These are phyloP conservation scores for Chaetodon trifascialis DNA, from an alignment of 2,113 vertebrate species.

Conservation along the genomic window DNA sequence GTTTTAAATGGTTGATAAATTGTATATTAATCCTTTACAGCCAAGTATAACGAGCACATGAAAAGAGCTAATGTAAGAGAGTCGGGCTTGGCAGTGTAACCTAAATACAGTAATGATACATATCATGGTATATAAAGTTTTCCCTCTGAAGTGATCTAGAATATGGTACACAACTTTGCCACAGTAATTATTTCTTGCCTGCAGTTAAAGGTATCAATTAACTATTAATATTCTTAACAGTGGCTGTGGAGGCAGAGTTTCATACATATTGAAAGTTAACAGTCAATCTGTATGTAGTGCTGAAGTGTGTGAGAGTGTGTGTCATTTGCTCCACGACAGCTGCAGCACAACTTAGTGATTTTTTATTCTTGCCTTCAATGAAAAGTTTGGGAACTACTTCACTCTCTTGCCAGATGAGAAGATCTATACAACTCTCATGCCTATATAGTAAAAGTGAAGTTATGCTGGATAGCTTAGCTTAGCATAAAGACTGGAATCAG, in stretches of 20 bases:
- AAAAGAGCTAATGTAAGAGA: neutral
- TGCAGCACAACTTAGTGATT: neutral
- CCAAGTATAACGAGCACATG: neutral
- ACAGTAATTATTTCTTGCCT: slow-evolving; percentile 24
- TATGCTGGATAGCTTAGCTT: neutral
- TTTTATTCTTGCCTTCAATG: neutral
- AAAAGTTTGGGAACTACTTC: neutral
- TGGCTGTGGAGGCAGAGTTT: slow-evolving; percentile 25
- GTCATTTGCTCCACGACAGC: slow-evolving; percentile 25
- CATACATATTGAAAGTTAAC: slow-evolving; percentile 28
- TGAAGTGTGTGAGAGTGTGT: neutral
- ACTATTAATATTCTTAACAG: slow-evolving; percentile 35
- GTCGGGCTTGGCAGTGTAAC: slow-evolving; percentile 3
- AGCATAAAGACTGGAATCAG: neutral
- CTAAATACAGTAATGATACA: neutral
- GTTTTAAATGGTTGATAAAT: slow-evolving; percentile 32
- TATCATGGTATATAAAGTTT: neutral
- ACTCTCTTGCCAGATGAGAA: slow-evolving; percentile 2
- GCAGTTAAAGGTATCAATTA: slow-evolving; percentile 36
- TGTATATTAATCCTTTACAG: slow-evolving; percentile 19
- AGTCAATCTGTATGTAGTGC: neutral
- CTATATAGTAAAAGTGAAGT: neutral
- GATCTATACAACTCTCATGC: neutral
- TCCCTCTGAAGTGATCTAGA: slow-evolving; percentile 17
- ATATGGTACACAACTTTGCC: neutral